phyloP scores from a whole-genome alignment of 64 coral and sea anemone genomes.

The Cladopsammia gracilis region DNA sequence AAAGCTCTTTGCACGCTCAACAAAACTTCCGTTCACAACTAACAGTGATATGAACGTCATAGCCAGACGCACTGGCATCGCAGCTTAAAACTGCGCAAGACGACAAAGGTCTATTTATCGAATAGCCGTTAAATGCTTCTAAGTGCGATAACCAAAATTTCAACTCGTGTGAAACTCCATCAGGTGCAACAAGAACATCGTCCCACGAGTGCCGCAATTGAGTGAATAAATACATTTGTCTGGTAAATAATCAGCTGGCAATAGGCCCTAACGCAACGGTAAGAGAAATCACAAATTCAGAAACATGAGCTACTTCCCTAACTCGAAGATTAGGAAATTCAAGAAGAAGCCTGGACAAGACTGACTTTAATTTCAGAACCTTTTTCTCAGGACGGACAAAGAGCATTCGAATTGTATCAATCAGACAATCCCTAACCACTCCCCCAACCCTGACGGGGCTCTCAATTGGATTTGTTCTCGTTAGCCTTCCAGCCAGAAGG shows the following conservation, averaged over 20 bases:
- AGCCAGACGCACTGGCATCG: too few species aligned
- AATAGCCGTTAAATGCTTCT: not conserved
- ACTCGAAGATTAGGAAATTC: conserved; percentile 46
- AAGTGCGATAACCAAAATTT: too few species aligned
- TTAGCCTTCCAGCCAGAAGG: conserved; percentile 38
- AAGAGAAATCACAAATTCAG: conserved; percentile 34
- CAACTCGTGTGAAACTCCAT: too few species aligned
- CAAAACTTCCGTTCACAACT: too few species aligned
- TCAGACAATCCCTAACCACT: conserved; percentile 60
- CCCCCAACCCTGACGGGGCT: conserved; percentile 53
- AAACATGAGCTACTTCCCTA: conserved; percentile 13
- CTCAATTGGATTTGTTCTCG: conserved; percentile 42
- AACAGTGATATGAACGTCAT: too few species aligned
- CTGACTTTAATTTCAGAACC: conserved; percentile 32
- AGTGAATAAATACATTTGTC: conserved; percentile 49
- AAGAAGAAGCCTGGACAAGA: conserved; percentile 1
- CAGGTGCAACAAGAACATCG: not conserved
- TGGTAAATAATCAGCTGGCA: conserved; percentile 31
- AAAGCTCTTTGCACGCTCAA: too few species aligned
- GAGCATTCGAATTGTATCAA: conserved; percentile 49
- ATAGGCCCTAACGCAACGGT: conserved; percentile 19
- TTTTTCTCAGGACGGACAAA: conserved; percentile 65
- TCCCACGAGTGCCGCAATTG: conserved; percentile 11
- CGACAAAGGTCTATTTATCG: not conserved
- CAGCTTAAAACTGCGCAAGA: not conserved